Evolutionary conservation across 2,797 vertebrate species (phyloP).

Genomic region (Parauchenoglanis punctatus): DNA sequence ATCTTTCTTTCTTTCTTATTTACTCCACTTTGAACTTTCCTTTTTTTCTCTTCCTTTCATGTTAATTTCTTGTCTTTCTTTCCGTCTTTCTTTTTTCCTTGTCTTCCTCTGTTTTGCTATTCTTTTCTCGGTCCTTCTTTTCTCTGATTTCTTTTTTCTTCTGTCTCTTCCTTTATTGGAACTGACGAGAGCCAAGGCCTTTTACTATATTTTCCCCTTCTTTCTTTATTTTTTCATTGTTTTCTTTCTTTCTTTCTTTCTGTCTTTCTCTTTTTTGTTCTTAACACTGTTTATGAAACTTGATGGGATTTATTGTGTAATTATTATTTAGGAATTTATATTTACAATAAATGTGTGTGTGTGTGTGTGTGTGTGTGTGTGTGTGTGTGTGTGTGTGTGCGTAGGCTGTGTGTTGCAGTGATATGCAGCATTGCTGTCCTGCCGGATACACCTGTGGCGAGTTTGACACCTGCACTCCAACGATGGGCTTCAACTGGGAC

Average conservation of each 20-base stretch:
- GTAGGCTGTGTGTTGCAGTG: slow-evolving; percentile 83
- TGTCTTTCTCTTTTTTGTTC: not conserved
- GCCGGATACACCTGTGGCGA: slow-evolving; percentile 65
- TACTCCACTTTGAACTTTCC: not conserved
- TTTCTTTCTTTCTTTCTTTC: not conserved
- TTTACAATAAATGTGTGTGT: not conserved
- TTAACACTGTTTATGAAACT: not conserved
- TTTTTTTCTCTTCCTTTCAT: not conserved
- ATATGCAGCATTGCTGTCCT: slow-evolving; percentile 81
- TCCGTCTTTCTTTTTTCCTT: not conserved
- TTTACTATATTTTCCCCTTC: not conserved
- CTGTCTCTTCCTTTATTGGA: not conserved
- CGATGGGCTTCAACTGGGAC: slow-evolving; percentile 51
- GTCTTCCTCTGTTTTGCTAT: not conserved
- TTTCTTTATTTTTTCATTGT: not conserved
- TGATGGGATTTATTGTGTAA: not conserved
- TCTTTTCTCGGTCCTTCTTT: not conserved
- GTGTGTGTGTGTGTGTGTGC: slow-evolving; percentile 47
- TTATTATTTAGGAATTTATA: not conserved
- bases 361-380: slow-evolving; percentile 41
- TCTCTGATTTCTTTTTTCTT: not conserved
- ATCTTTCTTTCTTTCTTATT: not conserved
- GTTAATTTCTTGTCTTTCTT: not conserved
- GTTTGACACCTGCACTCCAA: slow-evolving; percentile 59
- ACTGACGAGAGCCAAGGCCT: not conserved